Conservation (phyloP, 2,888 invertebrate species). For the Coleophora deauratella region DNA sequence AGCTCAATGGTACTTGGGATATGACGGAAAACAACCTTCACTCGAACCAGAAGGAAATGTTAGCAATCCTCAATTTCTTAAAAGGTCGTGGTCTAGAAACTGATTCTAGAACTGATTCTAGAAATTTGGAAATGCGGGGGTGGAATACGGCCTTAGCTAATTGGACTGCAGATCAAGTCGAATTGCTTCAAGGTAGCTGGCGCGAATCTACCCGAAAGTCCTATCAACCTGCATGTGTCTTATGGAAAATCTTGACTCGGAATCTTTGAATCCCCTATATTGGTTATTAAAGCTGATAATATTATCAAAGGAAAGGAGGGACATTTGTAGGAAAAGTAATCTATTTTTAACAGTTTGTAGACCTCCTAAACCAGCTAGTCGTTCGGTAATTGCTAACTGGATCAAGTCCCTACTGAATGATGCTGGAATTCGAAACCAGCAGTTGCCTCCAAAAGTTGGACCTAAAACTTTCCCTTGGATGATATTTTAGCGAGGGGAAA, state of each 20-base stretch:
- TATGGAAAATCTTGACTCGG: no score
- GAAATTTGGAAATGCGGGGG: constrained; percentile 18
- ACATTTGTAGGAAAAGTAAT: background rate
- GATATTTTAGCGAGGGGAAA: constrained; percentile 18
- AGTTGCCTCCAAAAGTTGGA: constrained; percentile 19
- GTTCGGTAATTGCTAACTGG: constrained; percentile 16
- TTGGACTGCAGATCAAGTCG: background rate
- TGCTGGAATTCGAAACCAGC: constrained; percentile 17
- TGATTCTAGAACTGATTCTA: constrained; percentile 8
- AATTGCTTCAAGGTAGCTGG: constrained; percentile 11
- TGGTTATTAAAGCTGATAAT: background rate
- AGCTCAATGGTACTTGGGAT: no score
- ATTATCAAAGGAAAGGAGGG: background rate
- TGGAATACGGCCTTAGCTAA: constrained; percentile 10
- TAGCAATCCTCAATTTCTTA: no score
- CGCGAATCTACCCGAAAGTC: constrained; percentile 11
- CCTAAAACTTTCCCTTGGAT: constrained; percentile 14
- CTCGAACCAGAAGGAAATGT: no score
- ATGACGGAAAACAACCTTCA: no score
- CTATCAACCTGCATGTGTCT: constrained; percentile 8
- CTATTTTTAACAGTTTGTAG: no score
- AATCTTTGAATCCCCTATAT: constrained; percentile 12
- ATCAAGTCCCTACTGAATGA: constrained; percentile 13
- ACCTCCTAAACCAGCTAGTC: constrained; percentile 8
- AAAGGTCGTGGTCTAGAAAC: background rate